Base-by-base conservation (phyloP, 2,113 vertebrate genomes). In the Tetraodon nigroviridis region DNA sequence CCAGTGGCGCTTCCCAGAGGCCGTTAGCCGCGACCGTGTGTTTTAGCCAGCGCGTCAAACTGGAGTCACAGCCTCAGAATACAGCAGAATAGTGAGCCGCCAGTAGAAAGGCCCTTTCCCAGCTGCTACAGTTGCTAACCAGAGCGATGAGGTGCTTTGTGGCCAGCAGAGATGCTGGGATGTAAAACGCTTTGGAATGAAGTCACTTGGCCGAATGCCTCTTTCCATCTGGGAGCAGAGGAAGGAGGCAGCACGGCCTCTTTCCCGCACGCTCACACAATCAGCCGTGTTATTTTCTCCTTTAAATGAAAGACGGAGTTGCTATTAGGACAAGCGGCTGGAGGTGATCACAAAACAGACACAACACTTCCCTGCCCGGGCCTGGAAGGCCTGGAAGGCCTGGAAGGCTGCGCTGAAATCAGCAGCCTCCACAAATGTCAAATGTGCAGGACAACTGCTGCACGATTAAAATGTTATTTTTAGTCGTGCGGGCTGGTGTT, bases 201-300 rank as follows among this genome's bases (percentile, higher is more conserved):
- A 93, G 90, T 91, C 85, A 85, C 81, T 87, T 94, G 92, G 92
- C 84, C 57, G n/a, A 41, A 58, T 67, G 92, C 91, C 89, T 76
- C 76, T 91, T 92, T 93, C 90, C 92, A 89, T 87, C 87, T 56
- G 51, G 79, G 79, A 74, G 74, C 67, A 76, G 71, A 83, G 80
- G 78, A 87, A 85, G 73, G 76, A 48, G 80, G n/a, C 71, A n/a
- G 54, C 49, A 7, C 71, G 67, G 73, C 73, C 75, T 77, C 66
- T 66, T 82, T 79, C 79, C 79, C 77, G 50, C 58, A 64, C 21
- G 17, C 52, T 59, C 60, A 61, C 60, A 51, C 22, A 21, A n/a
- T 19, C 51, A 67, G 40, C 58, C 53, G 46, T 54, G 18, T 57
- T 57, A 59, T 72, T 67, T 77, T 51, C 63, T 32, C 69, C 52